Conservation (phyloP, 2,888 invertebrate species). For the Zelleria hepariella region DNA sequence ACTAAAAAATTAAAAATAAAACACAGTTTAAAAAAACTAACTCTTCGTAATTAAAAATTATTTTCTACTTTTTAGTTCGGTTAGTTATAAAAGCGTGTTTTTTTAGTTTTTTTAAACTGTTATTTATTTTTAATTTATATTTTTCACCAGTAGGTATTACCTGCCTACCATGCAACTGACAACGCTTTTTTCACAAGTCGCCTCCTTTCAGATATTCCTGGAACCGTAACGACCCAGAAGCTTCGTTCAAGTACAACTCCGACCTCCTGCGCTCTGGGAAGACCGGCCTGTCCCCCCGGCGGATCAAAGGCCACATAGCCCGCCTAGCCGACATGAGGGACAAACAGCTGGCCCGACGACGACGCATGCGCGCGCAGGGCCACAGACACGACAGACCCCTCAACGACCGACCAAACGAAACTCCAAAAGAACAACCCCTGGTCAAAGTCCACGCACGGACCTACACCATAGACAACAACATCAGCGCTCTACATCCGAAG, state of each 20-base stretch:
- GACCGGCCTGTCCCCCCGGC: conserved; percentile 52
- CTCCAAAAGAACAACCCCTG: conserved; percentile 30
- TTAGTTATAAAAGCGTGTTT: no score
- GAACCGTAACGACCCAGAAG: conserved; percentile 61
- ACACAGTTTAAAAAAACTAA: no score
- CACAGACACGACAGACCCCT: background rate
- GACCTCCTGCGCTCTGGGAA: conserved; percentile 52
- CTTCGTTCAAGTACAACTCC: conserved; percentile 54
- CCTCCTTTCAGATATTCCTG: conserved; percentile 49
- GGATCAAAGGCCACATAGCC: conserved; percentile 48
- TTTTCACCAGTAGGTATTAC: no score
- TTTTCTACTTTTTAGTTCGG: no score
- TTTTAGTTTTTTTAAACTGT: no score
- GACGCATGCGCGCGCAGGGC: conserved; percentile 28
- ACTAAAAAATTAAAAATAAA: no score
- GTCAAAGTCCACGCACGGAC: conserved; percentile 65
- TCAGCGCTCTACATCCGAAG: conserved; percentile 71
- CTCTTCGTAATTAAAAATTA: conserved; percentile 3
- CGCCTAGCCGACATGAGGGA: conserved; percentile 53
- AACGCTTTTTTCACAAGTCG: no score
- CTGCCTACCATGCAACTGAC: no score
- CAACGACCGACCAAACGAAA: conserved; percentile 54
- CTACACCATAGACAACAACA: conserved; percentile 65
- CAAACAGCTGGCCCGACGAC: conserved; percentile 50
- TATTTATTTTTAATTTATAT: background rate